Conservation (phyloP, 2,797 vertebrate genomes). For the Parauchenoglanis ngamensis region DNA sequence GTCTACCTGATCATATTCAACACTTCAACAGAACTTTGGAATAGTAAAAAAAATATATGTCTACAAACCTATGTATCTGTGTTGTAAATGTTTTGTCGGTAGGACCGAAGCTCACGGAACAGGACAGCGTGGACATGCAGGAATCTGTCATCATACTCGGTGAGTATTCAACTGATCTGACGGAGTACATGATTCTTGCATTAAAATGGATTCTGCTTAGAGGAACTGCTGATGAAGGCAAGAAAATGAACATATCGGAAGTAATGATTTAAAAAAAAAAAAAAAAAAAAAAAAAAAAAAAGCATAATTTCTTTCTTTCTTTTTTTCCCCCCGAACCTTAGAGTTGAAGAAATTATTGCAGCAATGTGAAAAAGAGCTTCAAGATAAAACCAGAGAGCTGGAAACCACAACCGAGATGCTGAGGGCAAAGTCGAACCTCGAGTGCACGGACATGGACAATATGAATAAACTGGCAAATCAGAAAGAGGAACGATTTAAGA, state of each 20-base stretch:
- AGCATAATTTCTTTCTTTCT: too few species aligned
- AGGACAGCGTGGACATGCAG: constrained; percentile 22
- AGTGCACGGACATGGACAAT: constrained; percentile 9
- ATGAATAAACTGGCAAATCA: background rate
- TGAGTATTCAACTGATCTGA: background rate
- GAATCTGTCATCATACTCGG: constrained; percentile 36
- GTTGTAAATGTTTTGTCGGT: background rate
- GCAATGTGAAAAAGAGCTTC: constrained; percentile 25
- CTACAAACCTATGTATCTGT: background rate
- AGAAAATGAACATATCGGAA: background rate
- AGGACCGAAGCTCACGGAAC: background rate
- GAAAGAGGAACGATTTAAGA: constrained; percentile 13
- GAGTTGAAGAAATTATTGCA: constrained; percentile 38
- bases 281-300: background rate
- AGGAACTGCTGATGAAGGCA: background rate
- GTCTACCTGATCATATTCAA: background rate
- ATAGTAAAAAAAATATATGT: background rate
- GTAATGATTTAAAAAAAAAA: background rate
- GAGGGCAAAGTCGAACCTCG: constrained; percentile 1
- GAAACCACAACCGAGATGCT: background rate
- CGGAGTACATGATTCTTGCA: background rate
- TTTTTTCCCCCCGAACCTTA: background rate
- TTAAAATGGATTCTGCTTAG: background rate
- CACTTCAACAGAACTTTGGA: background rate
- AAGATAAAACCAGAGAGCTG: constrained; percentile 27